Percentiles rank a stretch among this genome's conserved stretches.
Evolutionary conservation across 2,113 vertebrate species (phyloP).

Genomic region (Gavialis gangeticus): DNA sequence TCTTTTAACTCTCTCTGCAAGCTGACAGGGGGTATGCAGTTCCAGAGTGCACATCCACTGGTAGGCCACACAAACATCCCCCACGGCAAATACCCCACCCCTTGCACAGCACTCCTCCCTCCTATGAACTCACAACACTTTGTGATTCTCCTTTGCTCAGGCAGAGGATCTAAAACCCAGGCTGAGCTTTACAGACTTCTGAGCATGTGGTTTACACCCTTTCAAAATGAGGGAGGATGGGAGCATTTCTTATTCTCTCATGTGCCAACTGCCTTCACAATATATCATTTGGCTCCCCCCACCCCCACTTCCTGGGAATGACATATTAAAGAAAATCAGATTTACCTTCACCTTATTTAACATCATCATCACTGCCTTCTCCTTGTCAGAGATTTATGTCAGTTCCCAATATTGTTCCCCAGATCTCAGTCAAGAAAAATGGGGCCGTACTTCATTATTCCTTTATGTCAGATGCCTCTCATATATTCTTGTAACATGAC

Average conservation of each 20-base stretch:
- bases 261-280: not conserved
- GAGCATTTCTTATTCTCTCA: not conserved
- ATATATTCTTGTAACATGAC: too few species aligned
- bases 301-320: not conserved
- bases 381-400: slow-evolving; percentile 7
- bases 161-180: accelerated
- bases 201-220: not conserved
- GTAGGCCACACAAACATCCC: not conserved
- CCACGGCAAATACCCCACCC: accelerated
- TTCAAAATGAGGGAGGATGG: not conserved
- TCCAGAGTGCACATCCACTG: not conserved
- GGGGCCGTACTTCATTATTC: not conserved
- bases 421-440: not conserved
- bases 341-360: slow-evolving; percentile 24
- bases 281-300: not conserved
- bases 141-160: not conserved
- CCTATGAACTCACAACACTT: too few species aligned
- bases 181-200: not conserved
- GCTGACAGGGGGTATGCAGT: not conserved
- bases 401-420: not conserved
- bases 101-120: not conserved
- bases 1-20: too few species aligned
- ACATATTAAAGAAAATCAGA: not conserved
- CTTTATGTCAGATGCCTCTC: too few species aligned
- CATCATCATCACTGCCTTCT: not conserved